Conservation (phyloP, 1,140 invertebrate genomes). For the Diorhabda carinulata region DNA sequence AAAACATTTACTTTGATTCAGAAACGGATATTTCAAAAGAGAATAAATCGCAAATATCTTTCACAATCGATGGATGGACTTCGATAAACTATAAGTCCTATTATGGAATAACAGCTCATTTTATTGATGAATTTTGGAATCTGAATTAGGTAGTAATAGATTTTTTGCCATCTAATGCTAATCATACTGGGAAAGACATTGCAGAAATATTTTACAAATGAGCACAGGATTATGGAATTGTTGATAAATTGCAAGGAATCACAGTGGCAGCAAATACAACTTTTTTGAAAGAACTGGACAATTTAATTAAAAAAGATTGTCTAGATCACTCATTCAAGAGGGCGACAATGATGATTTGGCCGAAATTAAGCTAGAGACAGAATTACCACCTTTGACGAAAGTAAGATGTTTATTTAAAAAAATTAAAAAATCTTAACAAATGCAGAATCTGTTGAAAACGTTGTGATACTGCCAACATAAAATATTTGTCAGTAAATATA, state of each 20-base stretch:
- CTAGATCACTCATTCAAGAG: background rate
- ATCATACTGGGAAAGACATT: constrained; percentile 43
- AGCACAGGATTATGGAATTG: constrained; percentile 35
- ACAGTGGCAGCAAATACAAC: constrained; percentile 31
- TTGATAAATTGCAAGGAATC: constrained; percentile 38
- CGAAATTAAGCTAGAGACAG: too few relatives aligned
- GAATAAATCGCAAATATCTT: constrained; percentile 42
- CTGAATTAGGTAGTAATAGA: constrained; percentile 40
- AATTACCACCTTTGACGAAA: too few relatives aligned
- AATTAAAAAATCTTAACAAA: too few relatives aligned
- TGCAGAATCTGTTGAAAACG: too few relatives aligned
- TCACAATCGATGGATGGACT: constrained; percentile 44
- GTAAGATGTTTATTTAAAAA: too few relatives aligned
- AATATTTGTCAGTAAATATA: too few relatives aligned
- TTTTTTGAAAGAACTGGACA: constrained; percentile 26
- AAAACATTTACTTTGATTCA: constrained; percentile 32
- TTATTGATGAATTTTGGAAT: constrained; percentile 29
- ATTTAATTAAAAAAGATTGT: constrained; percentile 6
- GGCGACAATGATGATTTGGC: too few relatives aligned
- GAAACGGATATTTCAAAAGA: constrained; percentile 35
- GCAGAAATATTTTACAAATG: constrained; percentile 38
- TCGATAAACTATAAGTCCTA: constrained; percentile 37
- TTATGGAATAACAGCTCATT: constrained; percentile 44
- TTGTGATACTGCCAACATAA: too few relatives aligned
- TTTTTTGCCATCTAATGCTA: constrained; percentile 41